Conservation (phyloP, 2,888 invertebrate genomes). For the Operophtera brumata region DNA sequence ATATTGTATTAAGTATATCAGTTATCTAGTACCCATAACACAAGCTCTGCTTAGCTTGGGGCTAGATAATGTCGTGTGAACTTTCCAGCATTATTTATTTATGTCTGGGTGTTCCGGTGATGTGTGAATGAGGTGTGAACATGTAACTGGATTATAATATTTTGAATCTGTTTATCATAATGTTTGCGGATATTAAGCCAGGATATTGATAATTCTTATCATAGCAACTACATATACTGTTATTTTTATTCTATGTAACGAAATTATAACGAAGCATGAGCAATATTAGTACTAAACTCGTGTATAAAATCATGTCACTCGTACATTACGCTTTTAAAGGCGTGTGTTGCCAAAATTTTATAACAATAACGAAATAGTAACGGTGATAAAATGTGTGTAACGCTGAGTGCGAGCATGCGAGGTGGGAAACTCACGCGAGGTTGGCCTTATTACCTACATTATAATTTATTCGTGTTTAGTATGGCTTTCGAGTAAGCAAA, state of each 20-base stretch:
- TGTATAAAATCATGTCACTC: slow-evolving; percentile 28
- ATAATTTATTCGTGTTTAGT: slow-evolving; percentile 23
- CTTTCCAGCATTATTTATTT: too few species aligned
- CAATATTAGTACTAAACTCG: not conserved
- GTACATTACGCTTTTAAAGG: slow-evolving; percentile 23
- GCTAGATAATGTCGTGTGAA: too few species aligned
- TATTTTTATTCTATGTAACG: not conserved
- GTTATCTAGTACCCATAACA: too few species aligned
- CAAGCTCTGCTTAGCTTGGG: too few species aligned
- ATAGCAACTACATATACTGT: not conserved
- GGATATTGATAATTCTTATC: slow-evolving; percentile 15
- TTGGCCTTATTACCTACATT: slow-evolving; percentile 38
- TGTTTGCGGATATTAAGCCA: slow-evolving; percentile 7
- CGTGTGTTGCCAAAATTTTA: slow-evolving; percentile 35
- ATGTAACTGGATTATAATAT: too few species aligned
- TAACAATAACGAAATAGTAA: slow-evolving; percentile 42
- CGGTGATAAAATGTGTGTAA: slow-evolving; percentile 45
- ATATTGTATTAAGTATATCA: too few species aligned
- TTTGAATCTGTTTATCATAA: not conserved
- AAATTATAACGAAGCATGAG: not conserved
- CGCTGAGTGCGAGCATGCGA: slow-evolving; percentile 49
- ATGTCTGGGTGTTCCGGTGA: too few species aligned
- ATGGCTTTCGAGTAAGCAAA: slow-evolving; percentile 18
- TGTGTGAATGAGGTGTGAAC: too few species aligned
- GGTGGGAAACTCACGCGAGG: slow-evolving; percentile 39